Base-by-base conservation (phyloP, 2,888 invertebrate species). In the Monopis laevigella region DNA sequence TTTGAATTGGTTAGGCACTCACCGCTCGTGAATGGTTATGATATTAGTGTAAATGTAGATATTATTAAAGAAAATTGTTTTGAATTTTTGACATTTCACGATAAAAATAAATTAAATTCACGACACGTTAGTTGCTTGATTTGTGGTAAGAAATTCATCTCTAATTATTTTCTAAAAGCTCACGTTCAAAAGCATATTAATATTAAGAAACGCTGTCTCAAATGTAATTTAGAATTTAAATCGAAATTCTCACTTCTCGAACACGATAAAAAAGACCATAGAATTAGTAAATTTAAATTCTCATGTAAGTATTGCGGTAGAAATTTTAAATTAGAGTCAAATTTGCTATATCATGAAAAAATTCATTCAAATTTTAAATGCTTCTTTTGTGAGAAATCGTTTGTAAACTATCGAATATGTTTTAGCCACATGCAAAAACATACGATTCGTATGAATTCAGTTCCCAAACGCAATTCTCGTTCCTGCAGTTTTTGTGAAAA, bases 401-500 rank as follows among this genome's bases (percentile, higher is more conserved):
- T 65, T 35, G 42, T 2, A 2, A 29, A 43, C 1, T 52, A 58
- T 0, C 74, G 73, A 42, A 46, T 44, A 1, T 46, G 59, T 43
- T 68, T 52, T 27, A 56, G 68, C 10, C 78, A 80, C 26, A 53
- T 77, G 45, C 64, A 64, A 49, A 54, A 70, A 16, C 78, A 80
- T 39, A 50, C 53, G 0, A 35, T 46, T 0, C 70, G 66, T 53
- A 48, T 72, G 2, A 19, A 21, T 2, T 8, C 7, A 13, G 13
- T 21, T 12, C 4, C 2, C 11, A 21, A 16, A 19, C 17, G 12
- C 19, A 21, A 12, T 2, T n/a, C 13, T 2, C 11, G 21, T 7
- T 3, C 16, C 0, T 80, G 78, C 44, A 77, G 74, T 48, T 74
- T 80, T 40, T 80, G 78, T 36, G 75, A 77, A 41, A 74, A 65